phyloP scores from a whole-genome alignment of 2,113 vertebrate genomes.

The Rhadina sibilatrix region DNA sequence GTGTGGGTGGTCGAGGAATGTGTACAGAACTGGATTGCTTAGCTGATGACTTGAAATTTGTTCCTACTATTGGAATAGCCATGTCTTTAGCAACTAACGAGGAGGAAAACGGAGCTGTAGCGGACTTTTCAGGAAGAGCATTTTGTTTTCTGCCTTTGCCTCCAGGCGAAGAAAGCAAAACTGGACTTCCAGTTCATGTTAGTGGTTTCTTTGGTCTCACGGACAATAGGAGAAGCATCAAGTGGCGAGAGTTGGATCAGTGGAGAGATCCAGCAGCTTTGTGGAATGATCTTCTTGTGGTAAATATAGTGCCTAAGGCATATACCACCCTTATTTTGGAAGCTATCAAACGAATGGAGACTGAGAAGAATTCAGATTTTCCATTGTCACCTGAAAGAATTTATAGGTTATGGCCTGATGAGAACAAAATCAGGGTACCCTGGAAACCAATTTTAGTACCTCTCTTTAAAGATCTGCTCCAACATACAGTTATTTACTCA shows the following conservation, averaged over 20 bases:
- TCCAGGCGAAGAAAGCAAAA: slow-evolving; percentile 92
- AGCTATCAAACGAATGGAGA: slow-evolving; percentile 83
- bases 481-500: slow-evolving; percentile 85
- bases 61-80: slow-evolving; percentile 91
- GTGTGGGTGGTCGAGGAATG: slow-evolving; percentile 91
- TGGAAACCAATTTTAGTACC: slow-evolving; percentile 90
- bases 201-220: slow-evolving; percentile 98
- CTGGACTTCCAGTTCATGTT: slow-evolving; percentile 94
- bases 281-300: slow-evolving; percentile 94
- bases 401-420: slow-evolving; percentile 91
- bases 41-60: slow-evolving; percentile 94
- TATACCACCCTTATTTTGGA: slow-evolving; percentile 90
- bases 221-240: slow-evolving; percentile 97
- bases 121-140: slow-evolving; percentile 87
- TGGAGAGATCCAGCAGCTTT: slow-evolving; percentile 95
- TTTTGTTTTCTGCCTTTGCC: slow-evolving; percentile 98
- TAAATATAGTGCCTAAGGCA: slow-evolving; percentile 86
- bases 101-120: slow-evolving; percentile 79
- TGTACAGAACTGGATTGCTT: slow-evolving; percentile 87
- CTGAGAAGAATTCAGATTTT: slow-evolving; percentile 82
- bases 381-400: slow-evolving; percentile 79
- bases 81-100: slow-evolving; percentile 75
- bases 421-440: slow-evolving; percentile 77
- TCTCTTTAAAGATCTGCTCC: slow-evolving; percentile 86
- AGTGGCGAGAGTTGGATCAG: slow-evolving; percentile 96